A percentile compares a stretch with the other conserved stretches of the same genome.
These are phyloP conservation scores for Dryocosmus kuriphilus DNA, from an alignment of 2,888 invertebrate species.

Conservation along the genomic window DNA sequence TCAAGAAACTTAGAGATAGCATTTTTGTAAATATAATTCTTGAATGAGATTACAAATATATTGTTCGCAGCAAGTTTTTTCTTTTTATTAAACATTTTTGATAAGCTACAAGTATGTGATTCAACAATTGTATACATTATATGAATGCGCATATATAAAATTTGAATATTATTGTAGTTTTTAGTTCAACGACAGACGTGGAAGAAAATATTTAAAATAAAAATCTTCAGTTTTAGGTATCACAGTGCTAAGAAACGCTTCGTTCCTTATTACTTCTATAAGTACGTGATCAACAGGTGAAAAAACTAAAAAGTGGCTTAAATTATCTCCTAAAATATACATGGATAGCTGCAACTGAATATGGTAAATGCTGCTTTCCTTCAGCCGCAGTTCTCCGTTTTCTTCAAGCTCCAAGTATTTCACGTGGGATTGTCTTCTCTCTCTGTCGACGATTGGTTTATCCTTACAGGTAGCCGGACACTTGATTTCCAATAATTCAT, in stretches of 20 bases:
- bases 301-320: conserved; percentile 40
- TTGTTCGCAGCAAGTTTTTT: background rate
- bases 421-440: background rate
- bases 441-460: conserved; percentile 45
- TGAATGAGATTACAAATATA: background rate
- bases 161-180: background rate
- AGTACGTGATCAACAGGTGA: background rate
- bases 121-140: background rate
- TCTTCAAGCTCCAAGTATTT: conserved; percentile 27
- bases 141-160: background rate
- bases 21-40: background rate
- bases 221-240: background rate
- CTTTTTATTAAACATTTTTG: too few species aligned
- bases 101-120: background rate
- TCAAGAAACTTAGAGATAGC: too few species aligned
- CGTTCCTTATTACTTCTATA: background rate
- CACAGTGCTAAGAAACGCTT: background rate
- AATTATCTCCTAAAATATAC: conserved; percentile 17
- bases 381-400: conserved; percentile 28
- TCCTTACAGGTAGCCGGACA: conserved; percentile 46
- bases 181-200: too few species aligned
- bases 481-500: conserved; percentile 47
- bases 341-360: conserved; percentile 40
- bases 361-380: conserved; percentile 27
- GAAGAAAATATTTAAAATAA: background rate